These are phyloP conservation scores for Troides oblongomaculatus DNA, from an alignment of 2,888 invertebrate species.

Conservation along the genomic window DNA sequence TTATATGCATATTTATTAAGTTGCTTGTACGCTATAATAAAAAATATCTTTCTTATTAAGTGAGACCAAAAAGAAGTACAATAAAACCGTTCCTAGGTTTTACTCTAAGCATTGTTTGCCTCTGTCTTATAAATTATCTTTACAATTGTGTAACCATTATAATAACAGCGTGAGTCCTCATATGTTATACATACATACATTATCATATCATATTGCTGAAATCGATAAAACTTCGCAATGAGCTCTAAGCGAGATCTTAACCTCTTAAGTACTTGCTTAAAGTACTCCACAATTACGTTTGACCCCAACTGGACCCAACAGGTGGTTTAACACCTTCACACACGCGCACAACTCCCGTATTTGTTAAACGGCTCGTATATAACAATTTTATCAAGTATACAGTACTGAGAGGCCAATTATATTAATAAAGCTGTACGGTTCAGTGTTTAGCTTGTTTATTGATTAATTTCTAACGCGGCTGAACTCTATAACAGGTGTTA, in stretches of 20 bases:
- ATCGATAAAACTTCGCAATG: too few species aligned
- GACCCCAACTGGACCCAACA: conserved; percentile 2
- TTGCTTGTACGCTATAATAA: too few species aligned
- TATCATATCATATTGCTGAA: too few species aligned
- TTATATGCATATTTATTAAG: too few species aligned
- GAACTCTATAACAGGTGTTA: neutral
- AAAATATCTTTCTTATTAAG: too few species aligned
- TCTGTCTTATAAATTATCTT: too few species aligned
- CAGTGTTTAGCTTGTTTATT: conserved; percentile 14
- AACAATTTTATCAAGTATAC: conserved; percentile 17
- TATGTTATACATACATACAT: too few species aligned
- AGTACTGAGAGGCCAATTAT: conserved; percentile 13
- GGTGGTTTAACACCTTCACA: neutral
- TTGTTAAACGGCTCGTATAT: conserved; percentile 18
- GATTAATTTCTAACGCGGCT: conserved; percentile 7
- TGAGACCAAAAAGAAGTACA: too few species aligned
- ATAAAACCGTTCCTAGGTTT: too few species aligned
- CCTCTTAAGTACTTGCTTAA: neutral
- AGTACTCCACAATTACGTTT: neutral
- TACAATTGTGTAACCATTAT: too few species aligned
- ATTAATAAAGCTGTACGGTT: conserved; percentile 11
- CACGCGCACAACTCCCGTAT: neutral
- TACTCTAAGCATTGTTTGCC: too few species aligned
- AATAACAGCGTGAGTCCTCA: too few species aligned
- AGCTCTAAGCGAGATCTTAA: neutral